Evolutionary conservation across 2,113 vertebrate genomes (phyloP).

Genomic region (Brevimyrus niger): DNA sequence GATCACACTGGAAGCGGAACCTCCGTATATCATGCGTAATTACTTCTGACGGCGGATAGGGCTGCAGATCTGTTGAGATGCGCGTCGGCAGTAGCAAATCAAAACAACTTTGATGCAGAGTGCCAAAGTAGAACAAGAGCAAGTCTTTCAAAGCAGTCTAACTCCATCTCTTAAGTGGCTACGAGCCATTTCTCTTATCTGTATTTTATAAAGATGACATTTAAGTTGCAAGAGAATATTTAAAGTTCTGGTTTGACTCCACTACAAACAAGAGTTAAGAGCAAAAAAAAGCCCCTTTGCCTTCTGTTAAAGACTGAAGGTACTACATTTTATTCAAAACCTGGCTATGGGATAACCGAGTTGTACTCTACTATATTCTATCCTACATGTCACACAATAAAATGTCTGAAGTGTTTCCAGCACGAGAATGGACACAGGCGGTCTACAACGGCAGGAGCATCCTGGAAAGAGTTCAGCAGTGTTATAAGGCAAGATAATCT

Average conservation of each 20-base stretch:
- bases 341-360: neutral
- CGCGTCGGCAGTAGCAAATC: neutral
- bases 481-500: neutral
- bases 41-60: neutral
- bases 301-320: neutral
- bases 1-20: neutral
- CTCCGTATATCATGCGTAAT: neutral
- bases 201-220: neutral
- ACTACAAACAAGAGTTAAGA: neutral
- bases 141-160: neutral
- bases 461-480: neutral
- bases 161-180: neutral
- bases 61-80: neutral
- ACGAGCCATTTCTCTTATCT: neutral
- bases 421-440: neutral
- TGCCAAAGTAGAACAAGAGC: neutral
- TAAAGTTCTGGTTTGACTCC: neutral
- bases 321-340: neutral
- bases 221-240: neutral
- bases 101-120: neutral
- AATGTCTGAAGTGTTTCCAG: neutral
- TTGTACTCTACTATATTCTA: neutral
- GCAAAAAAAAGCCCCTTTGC: neutral
- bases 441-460: neutral
- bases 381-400: neutral